These are phyloP conservation scores for Nothoprocta pentlandii DNA, from an alignment of 2,113 vertebrate genomes.

Conservation along the genomic window DNA sequence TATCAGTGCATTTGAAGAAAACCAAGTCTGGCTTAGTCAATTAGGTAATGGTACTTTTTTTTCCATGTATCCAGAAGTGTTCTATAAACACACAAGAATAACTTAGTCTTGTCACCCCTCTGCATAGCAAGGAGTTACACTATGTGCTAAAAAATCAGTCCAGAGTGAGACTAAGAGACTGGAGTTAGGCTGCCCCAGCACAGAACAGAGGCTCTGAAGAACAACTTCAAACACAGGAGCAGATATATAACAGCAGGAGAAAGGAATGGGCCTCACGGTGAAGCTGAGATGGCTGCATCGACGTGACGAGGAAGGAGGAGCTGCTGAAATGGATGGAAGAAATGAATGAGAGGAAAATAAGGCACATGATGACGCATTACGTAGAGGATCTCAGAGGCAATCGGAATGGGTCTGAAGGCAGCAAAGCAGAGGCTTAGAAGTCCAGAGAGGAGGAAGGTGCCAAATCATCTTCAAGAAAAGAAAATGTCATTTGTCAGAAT, in stretches of 20 bases:
- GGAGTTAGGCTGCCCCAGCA: not conserved
- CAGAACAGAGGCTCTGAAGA: not conserved
- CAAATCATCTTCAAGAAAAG: not conserved
- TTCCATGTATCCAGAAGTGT: not conserved
- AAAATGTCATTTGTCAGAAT: not conserved
- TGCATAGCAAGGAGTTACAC: not conserved
- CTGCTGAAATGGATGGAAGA: not conserved
- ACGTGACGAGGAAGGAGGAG: not conserved
- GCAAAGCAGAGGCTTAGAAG: not conserved
- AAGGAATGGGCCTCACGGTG: not conserved
- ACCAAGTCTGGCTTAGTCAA: not conserved
- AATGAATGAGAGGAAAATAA: not conserved
- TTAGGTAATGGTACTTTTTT: not conserved
- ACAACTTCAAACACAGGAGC: not conserved
- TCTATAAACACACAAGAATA: not conserved
- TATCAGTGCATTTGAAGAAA: not conserved
- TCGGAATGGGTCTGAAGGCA: not conserved
- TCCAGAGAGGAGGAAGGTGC: not conserved
- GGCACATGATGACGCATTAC: not conserved
- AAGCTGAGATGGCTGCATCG: not conserved
- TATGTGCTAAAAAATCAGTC: not conserved
- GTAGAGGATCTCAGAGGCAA: accelerated
- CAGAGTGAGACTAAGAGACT: not conserved
- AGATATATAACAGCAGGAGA: not conserved
- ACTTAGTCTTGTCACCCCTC: not conserved